A percentile compares a stretch with the other conserved stretches of the same genome.
Conservation (phyloP, 2,888 invertebrate species). For the Aleiodes leptofemur region DNA sequence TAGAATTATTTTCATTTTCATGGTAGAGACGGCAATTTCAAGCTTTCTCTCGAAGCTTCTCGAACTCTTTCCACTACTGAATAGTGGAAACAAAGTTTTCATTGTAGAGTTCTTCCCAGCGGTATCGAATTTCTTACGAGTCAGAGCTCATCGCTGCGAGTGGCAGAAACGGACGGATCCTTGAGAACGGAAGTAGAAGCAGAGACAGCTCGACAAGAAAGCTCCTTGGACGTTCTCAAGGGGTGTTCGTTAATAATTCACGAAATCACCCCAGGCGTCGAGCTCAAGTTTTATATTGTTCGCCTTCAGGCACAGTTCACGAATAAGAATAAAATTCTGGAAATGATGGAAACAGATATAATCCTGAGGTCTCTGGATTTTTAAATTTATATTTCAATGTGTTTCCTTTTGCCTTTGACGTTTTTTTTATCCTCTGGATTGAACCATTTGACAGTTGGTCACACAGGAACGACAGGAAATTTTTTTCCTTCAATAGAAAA, state of each 20-base stretch:
- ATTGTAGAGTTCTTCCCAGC: slow-evolving; percentile 35
- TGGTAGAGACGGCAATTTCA: too few species aligned
- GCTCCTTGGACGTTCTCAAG: slow-evolving; percentile 37
- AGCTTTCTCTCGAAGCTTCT: not conserved
- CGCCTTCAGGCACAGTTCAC: slow-evolving; percentile 40
- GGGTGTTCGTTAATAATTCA: slow-evolving; percentile 58
- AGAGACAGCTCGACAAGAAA: slow-evolving; percentile 32
- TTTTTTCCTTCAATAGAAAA: too few species aligned
- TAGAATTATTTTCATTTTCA: too few species aligned
- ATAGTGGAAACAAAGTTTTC: slow-evolving; percentile 37
- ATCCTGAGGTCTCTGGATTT: not conserved
- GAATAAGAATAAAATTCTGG: slow-evolving; percentile 42
- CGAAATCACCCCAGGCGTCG: slow-evolving; percentile 50
- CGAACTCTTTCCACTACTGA: slow-evolving; percentile 6
- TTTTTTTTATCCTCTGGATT: not conserved
- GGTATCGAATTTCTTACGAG: slow-evolving; percentile 37
- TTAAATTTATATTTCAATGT: slow-evolving; percentile 4
- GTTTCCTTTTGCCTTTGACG: not conserved
- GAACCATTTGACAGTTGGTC: too few species aligned
- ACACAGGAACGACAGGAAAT: too few species aligned
- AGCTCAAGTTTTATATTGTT: slow-evolving; percentile 53
- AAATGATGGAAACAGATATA: slow-evolving; percentile 36
- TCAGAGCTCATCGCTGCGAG: slow-evolving; percentile 30
- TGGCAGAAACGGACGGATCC: slow-evolving; percentile 41
- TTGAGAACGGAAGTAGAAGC: slow-evolving; percentile 12